Base-by-base conservation (phyloP, 2,797 vertebrate species). In the Syngnathus rostellatus region DNA sequence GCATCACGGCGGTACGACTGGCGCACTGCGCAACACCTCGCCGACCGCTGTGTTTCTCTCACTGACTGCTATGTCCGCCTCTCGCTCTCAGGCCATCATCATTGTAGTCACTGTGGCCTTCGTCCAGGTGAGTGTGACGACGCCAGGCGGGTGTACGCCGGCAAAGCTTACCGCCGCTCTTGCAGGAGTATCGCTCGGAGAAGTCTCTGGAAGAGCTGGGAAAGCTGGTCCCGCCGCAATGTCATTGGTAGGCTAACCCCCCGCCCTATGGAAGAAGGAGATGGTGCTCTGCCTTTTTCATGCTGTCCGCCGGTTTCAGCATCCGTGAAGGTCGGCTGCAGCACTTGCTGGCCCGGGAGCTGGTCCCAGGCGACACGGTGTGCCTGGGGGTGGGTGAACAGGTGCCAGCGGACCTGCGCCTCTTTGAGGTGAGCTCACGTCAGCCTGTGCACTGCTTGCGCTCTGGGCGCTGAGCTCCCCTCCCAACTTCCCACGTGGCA, bases 21-120 rank as follows among this genome's bases (percentile, higher is more conserved):
- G 3, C 9, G 38, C 58, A 16, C 54, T 25, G 11, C 19, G 7
- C 41, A 6, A 6, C 45, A 21, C 37, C n/a, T 23, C 45, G 10
- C 38, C 6, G n/a, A 41, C 41, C 41, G 25, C 57, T 4, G 17
- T 39, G 39, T n/a, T 21, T 5, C 23, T 37, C 8, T 14, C 55
- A 31, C 55, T 12, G 55, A 57, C 23, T 12, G 23, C 25, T 6
- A 46, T 16, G 54, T 31, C 54, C 1, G 12, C 54, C 10, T 45
- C n/a, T 25, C 60, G 31, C 65, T 61, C 53, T 6, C 85, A 99
- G 96, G 96, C 96, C 87, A 97, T 99, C 83, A 91, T 97, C 76
- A 99, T 99, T 1, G 96, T 99, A 2, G 96, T 99, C 80, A 98
- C 96, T 0, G 96, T 99, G 68, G 96, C 96, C 79, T 99, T 98